A percentile compares a stretch with the other conserved stretches of the same genome.
Conservation (phyloP, 2,113 vertebrate genomes). For the Perccottus glenii region DNA sequence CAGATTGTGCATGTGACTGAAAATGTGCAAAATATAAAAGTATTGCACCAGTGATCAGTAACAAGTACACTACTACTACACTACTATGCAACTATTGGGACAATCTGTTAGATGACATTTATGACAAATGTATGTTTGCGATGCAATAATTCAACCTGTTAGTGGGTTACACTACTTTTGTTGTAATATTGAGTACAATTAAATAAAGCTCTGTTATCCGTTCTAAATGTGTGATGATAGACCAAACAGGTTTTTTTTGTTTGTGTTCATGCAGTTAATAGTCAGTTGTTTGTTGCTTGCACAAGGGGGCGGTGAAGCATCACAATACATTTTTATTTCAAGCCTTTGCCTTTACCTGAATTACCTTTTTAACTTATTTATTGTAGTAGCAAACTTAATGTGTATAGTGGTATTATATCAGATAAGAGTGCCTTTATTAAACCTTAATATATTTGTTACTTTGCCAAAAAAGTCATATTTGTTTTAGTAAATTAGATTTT, state of each 20-base stretch:
- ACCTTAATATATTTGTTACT: no score
- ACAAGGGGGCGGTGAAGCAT: slow-evolving; percentile 3
- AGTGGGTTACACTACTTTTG: slow-evolving; percentile 43
- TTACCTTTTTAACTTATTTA: neutral
- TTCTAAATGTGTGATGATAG: neutral
- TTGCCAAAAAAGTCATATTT: no score
- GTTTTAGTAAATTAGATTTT: no score
- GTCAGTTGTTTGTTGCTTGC: neutral
- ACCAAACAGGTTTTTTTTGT: neutral
- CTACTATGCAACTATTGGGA: slow-evolving; percentile 77
- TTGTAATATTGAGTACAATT: slow-evolving; percentile 44
- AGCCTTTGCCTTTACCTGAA: neutral
- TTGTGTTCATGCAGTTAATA: neutral
- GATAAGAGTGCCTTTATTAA: no score
- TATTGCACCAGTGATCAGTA: slow-evolving; percentile 65
- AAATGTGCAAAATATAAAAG: slow-evolving; percentile 14
- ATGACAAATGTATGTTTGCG: slow-evolving; percentile 50
- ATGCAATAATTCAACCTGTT: slow-evolving; percentile 60
- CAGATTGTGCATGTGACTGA: slow-evolving; percentile 29
- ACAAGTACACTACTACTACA: slow-evolving; percentile 66
- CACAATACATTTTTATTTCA: neutral
- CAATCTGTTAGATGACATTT: slow-evolving; percentile 57
- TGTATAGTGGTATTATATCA: no score
- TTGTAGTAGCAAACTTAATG: no score
- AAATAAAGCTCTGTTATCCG: slow-evolving; percentile 50